A percentile compares a stretch with the other conserved stretches of the same genome.
Evolutionary conservation across 2,888 invertebrate species (phyloP).

Genomic region (Drosophila yooni): DNA sequence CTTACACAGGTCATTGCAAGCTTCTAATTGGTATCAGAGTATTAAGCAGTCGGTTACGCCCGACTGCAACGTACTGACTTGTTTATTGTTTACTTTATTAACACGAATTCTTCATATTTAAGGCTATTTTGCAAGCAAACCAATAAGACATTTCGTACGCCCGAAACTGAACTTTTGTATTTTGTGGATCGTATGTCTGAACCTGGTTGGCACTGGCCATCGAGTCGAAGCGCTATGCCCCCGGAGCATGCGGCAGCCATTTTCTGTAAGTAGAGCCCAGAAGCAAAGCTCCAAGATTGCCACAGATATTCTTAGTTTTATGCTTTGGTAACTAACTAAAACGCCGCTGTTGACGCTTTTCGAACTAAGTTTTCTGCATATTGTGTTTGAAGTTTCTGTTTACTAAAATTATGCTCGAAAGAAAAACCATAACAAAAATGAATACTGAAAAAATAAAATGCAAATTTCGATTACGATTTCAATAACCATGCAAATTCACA

Average conservation of each 20-base stretch:
- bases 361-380: conserved; percentile 42
- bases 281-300: not conserved
- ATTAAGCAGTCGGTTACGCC: not conserved
- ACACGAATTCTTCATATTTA: not conserved
- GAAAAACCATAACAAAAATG: conserved; percentile 6
- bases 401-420: conserved; percentile 40
- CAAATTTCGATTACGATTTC: conserved; percentile 59
- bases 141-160: conserved; percentile 88
- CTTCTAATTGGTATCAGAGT: not conserved
- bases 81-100: not conserved
- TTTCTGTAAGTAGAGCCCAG: conserved; percentile 82
- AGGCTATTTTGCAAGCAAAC: conserved; percentile 92
- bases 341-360: conserved; percentile 43
- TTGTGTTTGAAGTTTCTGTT: conserved; percentile 47
- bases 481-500: conserved; percentile 85
- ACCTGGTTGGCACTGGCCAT: conserved; percentile 94
- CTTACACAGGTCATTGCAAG: no score
- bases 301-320: not conserved
- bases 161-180: conserved; percentile 91
- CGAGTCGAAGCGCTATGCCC: conserved; percentile 88
- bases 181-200: conserved; percentile 92
- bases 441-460: conserved; percentile 21
- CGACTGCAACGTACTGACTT: not conserved
- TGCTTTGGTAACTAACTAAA: conserved; percentile 32
- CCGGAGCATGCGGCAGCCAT: conserved; percentile 87